These are phyloP conservation scores for Holcopasites calliopsidis DNA, from an alignment of 1,140 invertebrate species.

Conservation along the genomic window DNA sequence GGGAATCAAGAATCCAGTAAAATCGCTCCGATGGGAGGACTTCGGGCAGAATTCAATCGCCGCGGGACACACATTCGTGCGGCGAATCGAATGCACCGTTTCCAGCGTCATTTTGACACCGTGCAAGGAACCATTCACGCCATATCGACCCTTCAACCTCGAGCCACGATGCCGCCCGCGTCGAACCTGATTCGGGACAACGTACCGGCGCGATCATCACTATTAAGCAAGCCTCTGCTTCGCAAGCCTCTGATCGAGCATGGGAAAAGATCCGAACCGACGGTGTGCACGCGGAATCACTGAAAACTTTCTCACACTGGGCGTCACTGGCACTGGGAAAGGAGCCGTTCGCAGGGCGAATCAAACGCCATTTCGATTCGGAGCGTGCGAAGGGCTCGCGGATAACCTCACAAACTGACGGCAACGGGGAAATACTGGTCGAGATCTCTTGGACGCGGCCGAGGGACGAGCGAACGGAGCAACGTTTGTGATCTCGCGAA, in stretches of 20 bases:
- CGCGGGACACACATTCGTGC: neutral
- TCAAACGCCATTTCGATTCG: slow-evolving; percentile 37
- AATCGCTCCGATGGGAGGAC: neutral
- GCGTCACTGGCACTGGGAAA: slow-evolving; percentile 48
- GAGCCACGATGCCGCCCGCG: slow-evolving; percentile 51
- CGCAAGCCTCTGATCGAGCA: neutral
- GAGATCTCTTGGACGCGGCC: neutral
- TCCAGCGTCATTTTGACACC: slow-evolving; percentile 47
- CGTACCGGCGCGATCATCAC: slow-evolving; percentile 32
- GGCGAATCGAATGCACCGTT: slow-evolving; percentile 25
- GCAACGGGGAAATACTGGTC: neutral
- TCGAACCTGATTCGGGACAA: slow-evolving; percentile 25
- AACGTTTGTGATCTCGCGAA: slow-evolving; percentile 23
- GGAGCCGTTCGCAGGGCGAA: slow-evolving; percentile 30
- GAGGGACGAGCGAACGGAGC: neutral
- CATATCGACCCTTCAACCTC: slow-evolving; percentile 54
- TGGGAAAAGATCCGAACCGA: slow-evolving; percentile 5
- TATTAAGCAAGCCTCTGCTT: neutral
- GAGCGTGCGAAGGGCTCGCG: neutral
- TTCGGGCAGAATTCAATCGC: neutral
- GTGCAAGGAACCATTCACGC: slow-evolving; percentile 42
- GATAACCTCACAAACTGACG: neutral
- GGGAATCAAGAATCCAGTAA: too few relatives aligned
- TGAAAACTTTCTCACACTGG: slow-evolving; percentile 46
- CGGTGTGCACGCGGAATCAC: slow-evolving; percentile 3